These are phyloP conservation scores for Wiebesia pumilae DNA, from an alignment of 1,140 invertebrate genomes.

Conservation along the genomic window DNA sequence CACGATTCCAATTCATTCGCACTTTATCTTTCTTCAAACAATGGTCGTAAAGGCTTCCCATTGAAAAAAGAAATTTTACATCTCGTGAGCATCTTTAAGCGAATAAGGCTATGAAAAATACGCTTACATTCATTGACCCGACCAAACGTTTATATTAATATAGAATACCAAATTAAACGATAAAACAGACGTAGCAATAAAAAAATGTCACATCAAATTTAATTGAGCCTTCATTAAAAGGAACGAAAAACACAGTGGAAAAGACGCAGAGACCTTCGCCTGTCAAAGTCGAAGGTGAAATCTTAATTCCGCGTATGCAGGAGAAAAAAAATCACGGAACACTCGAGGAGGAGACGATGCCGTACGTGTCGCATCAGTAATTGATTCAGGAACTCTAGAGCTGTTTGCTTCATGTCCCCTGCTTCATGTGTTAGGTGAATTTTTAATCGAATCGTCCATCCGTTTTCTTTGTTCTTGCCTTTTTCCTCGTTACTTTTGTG, in stretches of 20 bases:
- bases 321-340: background rate
- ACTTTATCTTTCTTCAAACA: background rate
- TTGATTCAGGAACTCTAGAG: constrained; percentile 2
- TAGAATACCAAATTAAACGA: background rate
- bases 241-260: background rate
- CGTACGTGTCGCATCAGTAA: constrained; percentile 43
- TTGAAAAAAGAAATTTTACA: background rate
- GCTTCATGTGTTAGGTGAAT: constrained; percentile 33
- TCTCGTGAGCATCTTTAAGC: background rate
- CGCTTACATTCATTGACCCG: no score
- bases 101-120: background rate
- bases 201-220: background rate
- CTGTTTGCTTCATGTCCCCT: no score
- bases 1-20: background rate
- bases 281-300: constrained; percentile 7
- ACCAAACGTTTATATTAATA: background rate
- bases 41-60: background rate
- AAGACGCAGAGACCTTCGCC: constrained; percentile 22
- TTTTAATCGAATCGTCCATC: constrained; percentile 16
- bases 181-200: background rate
- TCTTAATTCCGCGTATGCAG: background rate
- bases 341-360: background rate
- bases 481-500: background rate
- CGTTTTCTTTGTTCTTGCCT: background rate
- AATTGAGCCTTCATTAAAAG: background rate